Base-by-base conservation (phyloP, 2,113 vertebrate genomes). In the Nerophis lumbriciformis region DNA sequence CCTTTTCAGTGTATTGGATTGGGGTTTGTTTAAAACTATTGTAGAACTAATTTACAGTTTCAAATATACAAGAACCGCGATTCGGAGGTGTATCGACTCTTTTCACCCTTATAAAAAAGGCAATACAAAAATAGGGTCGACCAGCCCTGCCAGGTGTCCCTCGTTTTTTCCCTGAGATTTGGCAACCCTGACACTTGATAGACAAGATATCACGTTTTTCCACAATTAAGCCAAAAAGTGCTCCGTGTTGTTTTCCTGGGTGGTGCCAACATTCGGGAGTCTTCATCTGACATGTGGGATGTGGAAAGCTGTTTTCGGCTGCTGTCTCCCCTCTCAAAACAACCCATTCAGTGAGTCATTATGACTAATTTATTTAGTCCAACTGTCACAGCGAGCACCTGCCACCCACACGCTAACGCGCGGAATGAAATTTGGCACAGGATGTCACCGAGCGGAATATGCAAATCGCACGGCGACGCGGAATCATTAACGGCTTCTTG, bases 401-500 rank as follows among this genome's bases (percentile, higher is more conserved):
- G 68, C 55, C 65, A 37, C 74, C 53, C 58, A 74, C 73, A 62
- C 48, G 19, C 8, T 36, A 6, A 50, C 6, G 13, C 11, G 55
- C 15, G 0, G 5, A 0, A 48, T 65, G 1, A 37, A 6, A 52
- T 66, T 48, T 12, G 37, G 44, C 19, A 28, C 44, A 37, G 53
- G 50, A n/a, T 45, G 37, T 62, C 48, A 10, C 21, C 44, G 55
- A 12, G 16, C 38, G 13, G 55, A 69, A 55, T 48, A 42, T 16
- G 58, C 48, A 56, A 72, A 75, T 65, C 63, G 69, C 44, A 35
- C 16, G 42, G 21, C 14, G 21, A 50, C 69, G 47, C 36, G 38
- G 65, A 78, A 65, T 76, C 71, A 71, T 66, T 71, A 65, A 37
- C 52, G 9, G 48, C 66, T 64, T 45, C 60, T 65, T 59, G 71